Evolutionary conservation across 53 echinoderm and acorn worm species (phyloP).

Genomic region (Luidia sarsii): DNA sequence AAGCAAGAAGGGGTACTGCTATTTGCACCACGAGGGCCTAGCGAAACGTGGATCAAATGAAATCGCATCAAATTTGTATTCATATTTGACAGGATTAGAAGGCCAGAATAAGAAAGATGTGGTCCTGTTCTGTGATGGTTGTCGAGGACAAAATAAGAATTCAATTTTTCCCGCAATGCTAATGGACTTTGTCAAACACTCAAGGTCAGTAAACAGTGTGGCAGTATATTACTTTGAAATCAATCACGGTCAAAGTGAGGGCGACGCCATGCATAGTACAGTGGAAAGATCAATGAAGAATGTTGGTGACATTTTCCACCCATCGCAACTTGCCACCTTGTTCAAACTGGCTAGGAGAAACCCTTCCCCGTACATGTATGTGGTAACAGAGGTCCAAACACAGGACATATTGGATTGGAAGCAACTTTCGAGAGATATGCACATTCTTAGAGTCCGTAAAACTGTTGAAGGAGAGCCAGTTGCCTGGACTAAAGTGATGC

Average conservation of each 20-base stretch:
- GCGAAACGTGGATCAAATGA: slow-evolving; percentile 31
- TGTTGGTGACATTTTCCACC: slow-evolving; percentile 7
- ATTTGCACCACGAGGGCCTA: slow-evolving; percentile 9
- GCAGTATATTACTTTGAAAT: slow-evolving; percentile 28
- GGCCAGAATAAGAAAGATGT: neutral
- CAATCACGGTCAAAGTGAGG: slow-evolving; percentile 43
- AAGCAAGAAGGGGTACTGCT: slow-evolving; percentile 22
- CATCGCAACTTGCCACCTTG: slow-evolving; percentile 2
- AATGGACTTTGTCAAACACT: slow-evolving; percentile 2
- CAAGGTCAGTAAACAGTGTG: slow-evolving; percentile 1
- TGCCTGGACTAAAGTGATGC: slow-evolving; percentile 35
- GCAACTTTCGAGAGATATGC: too few relatives aligned
- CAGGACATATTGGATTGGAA: slow-evolving; percentile 43
- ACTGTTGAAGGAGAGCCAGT: neutral
- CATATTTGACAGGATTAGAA: slow-evolving; percentile 15
- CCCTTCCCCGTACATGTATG: slow-evolving; percentile 18
- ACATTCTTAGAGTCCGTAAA: neutral
- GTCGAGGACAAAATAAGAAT: slow-evolving; percentile 48
- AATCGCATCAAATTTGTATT: slow-evolving; percentile 25
- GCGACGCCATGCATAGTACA: slow-evolving; percentile 48
- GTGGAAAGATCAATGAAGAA: slow-evolving; percentile 23
- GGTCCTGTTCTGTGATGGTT: slow-evolving; percentile 37
- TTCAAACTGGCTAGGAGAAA: slow-evolving; percentile 23
- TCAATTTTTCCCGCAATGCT: slow-evolving; percentile 30
- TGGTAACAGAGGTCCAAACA: neutral